Base-by-base conservation (phyloP, 2,797 vertebrate genomes). In the Trematomus bernacchii region DNA sequence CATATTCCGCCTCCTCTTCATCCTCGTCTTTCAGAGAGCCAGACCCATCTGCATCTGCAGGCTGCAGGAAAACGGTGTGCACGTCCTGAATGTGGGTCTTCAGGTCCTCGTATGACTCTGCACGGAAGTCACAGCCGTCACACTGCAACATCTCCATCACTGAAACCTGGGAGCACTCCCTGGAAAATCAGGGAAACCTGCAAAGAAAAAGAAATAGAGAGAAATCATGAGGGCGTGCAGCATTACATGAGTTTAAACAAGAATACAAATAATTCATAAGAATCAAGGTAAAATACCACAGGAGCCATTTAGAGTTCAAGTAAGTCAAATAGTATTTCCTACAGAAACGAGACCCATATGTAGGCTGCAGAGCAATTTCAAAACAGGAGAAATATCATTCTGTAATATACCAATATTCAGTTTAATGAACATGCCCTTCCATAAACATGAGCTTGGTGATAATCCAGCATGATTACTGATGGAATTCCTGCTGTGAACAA, bases 71-170 rank as follows among this genome's bases (percentile, higher is more conserved):
- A 54, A 96, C 97, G 0, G 98, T 99, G 87, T 99, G 98, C 66
- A 99, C 98, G 93, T 99, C 98, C 91, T 98, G 98, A 91, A 99
- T 99, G 88, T 99, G 98, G 64, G 94, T 94, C 92, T 99, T 99
- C 77, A 99, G 95, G 87, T 99, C 98, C 86, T 99, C 98, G 0
- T 98, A 97, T 61, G 98, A 97, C 52, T 98, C 98, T 57, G 97
- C 98, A 88, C 97, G 96, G 93, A 99, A 99, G 94, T 99, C 98
- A 84, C 98, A 99, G 91, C 98, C 97, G 90, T 99, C 98, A 83
- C 98, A 99, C 92, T 99, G 98, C 87, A 99, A 94, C 91, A 98
- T 97, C 95, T 99, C 98, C 98, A 99, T 99, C 89, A 86, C 95
- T 93, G 79, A 91, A 89, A 83, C 70, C 83, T 75, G 87, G 84